Evolutionary conservation across 1,140 invertebrate species (phyloP), one percentile per base, ranked within the genome.

Genomic region (Zaprionus taronus): DNA sequence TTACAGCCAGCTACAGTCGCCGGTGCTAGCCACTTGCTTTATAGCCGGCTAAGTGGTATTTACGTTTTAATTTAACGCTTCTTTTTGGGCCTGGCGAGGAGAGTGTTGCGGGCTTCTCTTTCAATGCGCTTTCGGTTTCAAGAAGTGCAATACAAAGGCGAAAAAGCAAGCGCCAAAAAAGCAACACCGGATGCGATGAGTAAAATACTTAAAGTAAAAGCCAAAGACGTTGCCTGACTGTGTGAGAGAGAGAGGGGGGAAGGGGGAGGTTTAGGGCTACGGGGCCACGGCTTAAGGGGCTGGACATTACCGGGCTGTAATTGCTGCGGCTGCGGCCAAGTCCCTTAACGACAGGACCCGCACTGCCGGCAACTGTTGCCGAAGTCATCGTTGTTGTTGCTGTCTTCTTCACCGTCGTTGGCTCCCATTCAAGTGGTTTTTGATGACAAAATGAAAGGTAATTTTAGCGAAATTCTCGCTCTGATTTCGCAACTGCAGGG

Each of bases 381-480:
- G 15, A 14, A 31, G 24, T 15, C 22, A 15, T 22, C 53, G 14
- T 56, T 6, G 11, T 28, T 47, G 22, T 49, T 49, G 47, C 22
- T 49, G 26, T 53, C 60, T 1, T 71, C 34, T 15, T 51, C 14
- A 22, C 58, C 38, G 41, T 56, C 63, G 62, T 44, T 57, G 68
- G 55, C 67, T 75, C 69, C 74, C 79, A 82, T 91, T 91, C 90
- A 91, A 91, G 89, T 91, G 89, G 74, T 91, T 91, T 91, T 91
- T 91, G 85, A 91, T 90, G 89, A 91, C 77, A 91, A 91, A 91
- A 91, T 85, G 84, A 90, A 91, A 91, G 89, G 90, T 91, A 91
- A 91, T 91, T 91, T 91, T 74, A 84, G 89, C 72, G 76, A 81
- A 87, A 76, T 71, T 71, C 73, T 77, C 41, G 74, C 69, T 65